Evolutionary conservation across 2,888 invertebrate species (phyloP), one percentile per base, ranked within the genome.

Genomic region (Heteropelma amictum): DNA sequence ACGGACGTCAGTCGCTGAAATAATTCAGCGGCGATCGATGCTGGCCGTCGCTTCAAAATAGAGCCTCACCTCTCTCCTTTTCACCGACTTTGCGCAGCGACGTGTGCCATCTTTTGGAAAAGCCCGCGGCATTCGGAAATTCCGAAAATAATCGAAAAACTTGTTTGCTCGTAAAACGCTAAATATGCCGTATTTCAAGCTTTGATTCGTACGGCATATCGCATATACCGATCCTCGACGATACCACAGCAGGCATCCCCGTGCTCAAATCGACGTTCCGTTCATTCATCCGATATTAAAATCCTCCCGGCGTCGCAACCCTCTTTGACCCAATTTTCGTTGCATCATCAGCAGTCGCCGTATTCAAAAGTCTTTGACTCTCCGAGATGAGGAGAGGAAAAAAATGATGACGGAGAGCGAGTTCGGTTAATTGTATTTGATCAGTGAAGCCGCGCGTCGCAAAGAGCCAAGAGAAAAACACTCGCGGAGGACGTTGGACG

Each of bases 1-100:
- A 82, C n/a, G n/a, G n/a, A n/a, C 82, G 81, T 82, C 81, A 86
- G 87, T 85, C 84, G 87, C 49, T 67, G 65, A 88, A 88, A 88
- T 88, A 88, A 88, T 88, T 88, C 83, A 88, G 84, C 81, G 83
- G 84, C 87, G 87, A 88, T 88, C 88, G 85, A 88, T 88, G 86
- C 78, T 77, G 61, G 75, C 81, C 83, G 79, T 79, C 79, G 23
- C 77, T 85, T 86, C 80, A 82, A 88, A 88, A 88, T 88, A 88
- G 86, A 84, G 80, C 74, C 65, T 49, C 49, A 47, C 58, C 73
- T 77, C 68, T 76, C 53, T 51, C n/a, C 53, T 33, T 61, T 56
- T 58, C 38, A 30, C n/a, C n/a, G n/a, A n/a, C n/a, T n/a, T n/a
- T n/a, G n/a, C n/a, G n/a, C n/a, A n/a, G n/a, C n/a, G n/a, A 42